Evolutionary conservation across 2,888 invertebrate genomes (phyloP), one percentile per base, ranked within the genome.

Genomic region (Cephonodes hylas): DNA sequence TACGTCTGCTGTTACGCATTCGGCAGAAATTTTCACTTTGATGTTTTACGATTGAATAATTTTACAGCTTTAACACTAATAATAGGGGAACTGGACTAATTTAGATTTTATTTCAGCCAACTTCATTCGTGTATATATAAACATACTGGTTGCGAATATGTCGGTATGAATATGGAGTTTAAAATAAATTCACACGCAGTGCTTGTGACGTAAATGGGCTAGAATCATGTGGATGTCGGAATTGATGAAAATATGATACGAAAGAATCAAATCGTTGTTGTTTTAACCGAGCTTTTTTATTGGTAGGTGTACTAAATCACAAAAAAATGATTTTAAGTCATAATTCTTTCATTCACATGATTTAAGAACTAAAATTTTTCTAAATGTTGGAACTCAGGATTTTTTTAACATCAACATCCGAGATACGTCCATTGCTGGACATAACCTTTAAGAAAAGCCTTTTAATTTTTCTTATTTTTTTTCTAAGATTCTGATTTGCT

Each of bases 11-110:
- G 61, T 60, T 42, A 63, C 61, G 60, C 61, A 63, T 58, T 56
- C 58, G 60, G 53, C 44, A 58, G 45, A 60, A 60, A 63, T 59
- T 62, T 64, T 59, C 42, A 56, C 38, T 57, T 46, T 60, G 56
- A 53, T 63, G 38, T 61, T 61, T 61, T 57, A 61, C 45, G 61
- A 57, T 61, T 57, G 22, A 44, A 42, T 61, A 23, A 61, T 56
- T 61, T 61, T 44, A 61, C 45, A 34, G 42, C 45, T 20, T 45
- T 27, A 57, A 57, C 42, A 53, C 42, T 60, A 53, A 53, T 60
- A 60, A 60, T 60, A 53, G 53, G 31, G 31, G 53, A 53, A 53
- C 53, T 10, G 31, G 27, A 53, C 31, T 31, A 53, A 53, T 31
- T 53, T 53, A 53, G 31, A 53, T 53, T 48, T 48, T 48, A 48